Evolutionary conservation across 2,888 invertebrate species (phyloP).

Genomic region (Melanargia galathea): DNA sequence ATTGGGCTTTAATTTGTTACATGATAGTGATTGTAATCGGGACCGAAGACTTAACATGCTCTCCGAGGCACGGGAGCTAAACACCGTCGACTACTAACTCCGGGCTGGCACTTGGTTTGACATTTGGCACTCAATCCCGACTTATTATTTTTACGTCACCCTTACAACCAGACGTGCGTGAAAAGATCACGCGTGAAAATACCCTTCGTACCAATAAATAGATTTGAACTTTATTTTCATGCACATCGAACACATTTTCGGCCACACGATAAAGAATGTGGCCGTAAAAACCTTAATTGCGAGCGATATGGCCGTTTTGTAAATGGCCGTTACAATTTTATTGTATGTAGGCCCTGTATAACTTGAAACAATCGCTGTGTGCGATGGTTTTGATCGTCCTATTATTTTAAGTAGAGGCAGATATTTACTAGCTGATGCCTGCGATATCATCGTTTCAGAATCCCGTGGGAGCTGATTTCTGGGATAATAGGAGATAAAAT

Average conservation of each 20-base stretch:
- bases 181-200: not conserved
- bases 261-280: not conserved
- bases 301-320: conserved; percentile 20
- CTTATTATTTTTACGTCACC: conserved; percentile 2
- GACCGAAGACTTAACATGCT: too few species aligned
- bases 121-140: not conserved
- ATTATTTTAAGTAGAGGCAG: not conserved
- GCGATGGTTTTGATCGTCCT: conserved; percentile 9
- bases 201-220: not conserved
- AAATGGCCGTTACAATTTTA: conserved; percentile 23
- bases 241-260: conserved; percentile 1
- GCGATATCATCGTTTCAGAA: too few species aligned
- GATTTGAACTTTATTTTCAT: conserved; percentile 13
- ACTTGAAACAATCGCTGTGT: conserved; percentile 1
- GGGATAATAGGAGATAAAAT: too few species aligned
- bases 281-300: conserved; percentile 25
- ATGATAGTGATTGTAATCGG: too few species aligned
- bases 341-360: conserved; percentile 11
- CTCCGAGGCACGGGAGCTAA: too few species aligned
- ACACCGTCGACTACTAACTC: too few species aligned
- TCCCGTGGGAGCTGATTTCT: too few species aligned
- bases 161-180: conserved; percentile 5
- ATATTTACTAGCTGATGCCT: not conserved
- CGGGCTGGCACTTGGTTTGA: too few species aligned
- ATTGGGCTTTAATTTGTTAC: too few species aligned